These are phyloP conservation scores for Sialia sialis DNA, from an alignment of 2,113 vertebrate genomes.

Conservation along the genomic window DNA sequence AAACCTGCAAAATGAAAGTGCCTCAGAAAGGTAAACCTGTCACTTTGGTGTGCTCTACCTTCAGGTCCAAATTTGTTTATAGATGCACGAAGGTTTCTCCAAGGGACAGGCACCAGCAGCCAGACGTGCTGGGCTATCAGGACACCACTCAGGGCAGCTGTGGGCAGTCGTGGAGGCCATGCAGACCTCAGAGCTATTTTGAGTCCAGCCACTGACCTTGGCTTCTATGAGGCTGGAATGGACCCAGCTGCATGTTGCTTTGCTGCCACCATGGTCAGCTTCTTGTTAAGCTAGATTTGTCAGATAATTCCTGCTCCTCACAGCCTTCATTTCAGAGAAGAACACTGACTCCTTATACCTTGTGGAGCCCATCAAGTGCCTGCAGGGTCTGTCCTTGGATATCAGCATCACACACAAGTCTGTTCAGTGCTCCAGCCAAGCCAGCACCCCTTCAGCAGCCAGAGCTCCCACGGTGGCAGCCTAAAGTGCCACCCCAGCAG, in stretches of 20 bases:
- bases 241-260: not conserved
- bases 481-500: not conserved
- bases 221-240: not conserved
- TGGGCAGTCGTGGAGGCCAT: fast-evolving
- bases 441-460: not conserved
- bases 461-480: not conserved
- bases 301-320: not conserved
- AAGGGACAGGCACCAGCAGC: not conserved
- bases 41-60: not conserved
- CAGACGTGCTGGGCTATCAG: not conserved
- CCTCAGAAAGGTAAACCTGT: conserved; percentile 29
- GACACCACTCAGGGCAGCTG: not conserved
- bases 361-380: not conserved
- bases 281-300: not conserved
- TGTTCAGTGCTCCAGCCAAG: not conserved
- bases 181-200: not conserved
- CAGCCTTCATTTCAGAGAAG: not conserved
- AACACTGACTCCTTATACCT: not conserved
- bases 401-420: not conserved
- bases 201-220: not conserved
- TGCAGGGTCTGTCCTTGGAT: not conserved
- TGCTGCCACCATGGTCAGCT: not conserved
- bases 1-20: conserved; percentile 2
- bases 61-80: not conserved
- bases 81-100: not conserved